These are phyloP conservation scores for Phrixothrix hirtus DNA, from an alignment of 2,888 invertebrate species.

Conservation along the genomic window DNA sequence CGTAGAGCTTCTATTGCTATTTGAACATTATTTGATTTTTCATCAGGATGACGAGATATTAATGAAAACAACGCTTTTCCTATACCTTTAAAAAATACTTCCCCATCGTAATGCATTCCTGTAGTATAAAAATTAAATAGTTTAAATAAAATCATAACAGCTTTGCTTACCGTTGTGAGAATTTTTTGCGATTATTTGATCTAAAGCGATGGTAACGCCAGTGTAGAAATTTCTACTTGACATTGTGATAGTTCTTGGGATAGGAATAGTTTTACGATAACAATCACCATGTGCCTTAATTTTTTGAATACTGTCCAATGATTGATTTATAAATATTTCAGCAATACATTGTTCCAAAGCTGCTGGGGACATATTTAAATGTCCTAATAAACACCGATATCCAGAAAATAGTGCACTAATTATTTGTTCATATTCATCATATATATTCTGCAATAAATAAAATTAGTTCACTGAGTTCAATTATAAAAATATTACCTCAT, in stretches of 20 bases:
- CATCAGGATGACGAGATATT: constrained; percentile 62
- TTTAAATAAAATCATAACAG: no score
- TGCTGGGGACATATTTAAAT: constrained; percentile 55
- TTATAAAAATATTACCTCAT: constrained; percentile 39
- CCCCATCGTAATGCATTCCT: constrained; percentile 63
- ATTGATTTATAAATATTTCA: constrained; percentile 52
- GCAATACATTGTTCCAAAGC: constrained; percentile 53
- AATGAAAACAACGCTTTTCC: constrained; percentile 71
- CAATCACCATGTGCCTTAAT: constrained; percentile 45
- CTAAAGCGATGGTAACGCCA: constrained; percentile 51
- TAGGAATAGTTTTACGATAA: constrained; percentile 46
- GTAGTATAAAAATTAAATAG: no score
- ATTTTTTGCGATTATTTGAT: constrained; percentile 51
- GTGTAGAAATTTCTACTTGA: constrained; percentile 50
- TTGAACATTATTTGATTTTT: constrained; percentile 63
- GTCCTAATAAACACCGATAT: constrained; percentile 56
- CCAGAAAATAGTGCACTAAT: constrained; percentile 38
- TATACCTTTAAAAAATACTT: constrained; percentile 69
- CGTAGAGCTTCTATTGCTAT: constrained; percentile 69
- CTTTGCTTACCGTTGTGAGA: constrained; percentile 46
- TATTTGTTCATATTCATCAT: constrained; percentile 34
- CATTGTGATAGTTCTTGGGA: constrained; percentile 47
- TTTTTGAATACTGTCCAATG: constrained; percentile 49
- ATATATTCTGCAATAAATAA: constrained; percentile 21
- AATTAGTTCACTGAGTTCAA: constrained; percentile 25